Evolutionary conservation across 2,888 invertebrate genomes (phyloP).

Genomic region (Flexamia atlantica): DNA sequence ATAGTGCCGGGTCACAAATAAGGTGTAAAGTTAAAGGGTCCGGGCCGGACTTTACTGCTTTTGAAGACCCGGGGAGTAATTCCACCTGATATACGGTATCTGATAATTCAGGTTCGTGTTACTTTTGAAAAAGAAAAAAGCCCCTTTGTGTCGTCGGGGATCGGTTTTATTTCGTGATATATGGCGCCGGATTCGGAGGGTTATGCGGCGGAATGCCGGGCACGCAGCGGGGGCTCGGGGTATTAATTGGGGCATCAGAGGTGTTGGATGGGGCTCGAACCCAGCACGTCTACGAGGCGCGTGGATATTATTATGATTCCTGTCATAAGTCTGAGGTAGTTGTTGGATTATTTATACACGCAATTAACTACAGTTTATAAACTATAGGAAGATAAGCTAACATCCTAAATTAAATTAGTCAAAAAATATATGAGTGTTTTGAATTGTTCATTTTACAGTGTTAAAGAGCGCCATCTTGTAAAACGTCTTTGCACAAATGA

Average conservation of each 20-base stretch:
- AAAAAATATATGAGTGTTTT: too few species aligned
- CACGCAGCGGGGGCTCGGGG: slow-evolving; percentile 1
- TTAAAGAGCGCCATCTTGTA: too few species aligned
- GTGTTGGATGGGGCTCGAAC: neutral
- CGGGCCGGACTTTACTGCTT: slow-evolving; percentile 55
- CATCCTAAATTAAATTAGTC: too few species aligned
- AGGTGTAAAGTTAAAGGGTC: slow-evolving; percentile 36
- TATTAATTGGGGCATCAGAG: slow-evolving; percentile 54
- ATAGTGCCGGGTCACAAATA: slow-evolving; percentile 46
- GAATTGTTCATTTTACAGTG: too few species aligned
- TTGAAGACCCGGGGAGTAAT: slow-evolving; percentile 46
- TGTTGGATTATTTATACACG: too few species aligned
- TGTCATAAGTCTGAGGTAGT: too few species aligned
- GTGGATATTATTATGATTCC: too few species aligned
- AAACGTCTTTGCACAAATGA: too few species aligned
- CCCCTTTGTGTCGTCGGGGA: slow-evolving; percentile 8
- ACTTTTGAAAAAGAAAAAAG: slow-evolving; percentile 44
- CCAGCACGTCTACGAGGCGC: too few species aligned
- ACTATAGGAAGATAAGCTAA: too few species aligned
- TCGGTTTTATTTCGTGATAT: slow-evolving; percentile 56
- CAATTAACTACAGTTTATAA: too few species aligned
- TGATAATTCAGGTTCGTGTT: slow-evolving; percentile 58
- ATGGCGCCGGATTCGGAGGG: slow-evolving; percentile 35
- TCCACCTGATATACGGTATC: slow-evolving; percentile 55
- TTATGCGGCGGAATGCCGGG: slow-evolving; percentile 33